These are phyloP conservation scores for Toxostoma redivivum DNA, from an alignment of 2,113 vertebrate genomes.

Conservation along the genomic window DNA sequence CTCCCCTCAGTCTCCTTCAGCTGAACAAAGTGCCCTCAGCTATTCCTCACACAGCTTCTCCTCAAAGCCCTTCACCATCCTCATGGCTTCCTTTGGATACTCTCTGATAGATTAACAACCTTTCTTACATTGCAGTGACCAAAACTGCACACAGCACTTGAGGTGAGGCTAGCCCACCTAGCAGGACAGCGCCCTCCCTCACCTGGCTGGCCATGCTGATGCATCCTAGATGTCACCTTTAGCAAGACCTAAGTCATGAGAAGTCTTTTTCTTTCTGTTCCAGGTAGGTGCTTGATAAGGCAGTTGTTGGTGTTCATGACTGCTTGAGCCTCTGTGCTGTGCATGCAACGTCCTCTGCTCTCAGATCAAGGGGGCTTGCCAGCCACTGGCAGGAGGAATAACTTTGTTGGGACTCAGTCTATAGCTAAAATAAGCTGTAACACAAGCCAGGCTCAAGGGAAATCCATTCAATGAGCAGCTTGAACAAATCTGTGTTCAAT, in stretches of 20 bases:
- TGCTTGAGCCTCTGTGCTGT: background rate
- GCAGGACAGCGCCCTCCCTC: background rate
- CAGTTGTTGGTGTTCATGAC: background rate
- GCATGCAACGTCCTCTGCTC: background rate
- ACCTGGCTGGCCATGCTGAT: rapidly evolving
- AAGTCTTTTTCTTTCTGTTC: rapidly evolving
- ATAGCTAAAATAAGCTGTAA: constrained; percentile 48
- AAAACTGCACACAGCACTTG: background rate
- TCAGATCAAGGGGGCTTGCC: background rate
- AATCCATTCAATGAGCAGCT: constrained; percentile 54
- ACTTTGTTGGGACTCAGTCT: background rate
- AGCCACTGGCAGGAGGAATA: background rate
- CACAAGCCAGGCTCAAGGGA: constrained; percentile 37
- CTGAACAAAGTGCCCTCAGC: background rate
- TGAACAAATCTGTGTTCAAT: constrained; percentile 66
- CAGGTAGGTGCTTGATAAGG: rapidly evolving
- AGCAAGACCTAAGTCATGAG: background rate
- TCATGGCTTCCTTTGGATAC: background rate
- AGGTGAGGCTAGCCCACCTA: background rate
- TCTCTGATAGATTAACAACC: background rate
- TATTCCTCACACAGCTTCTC: background rate
- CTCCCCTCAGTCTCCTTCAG: background rate
- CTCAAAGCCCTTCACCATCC: background rate
- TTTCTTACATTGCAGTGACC: background rate
- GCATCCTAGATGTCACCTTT: background rate